phyloP scores from a whole-genome alignment of 2,888 invertebrate species.

The Amiota mariae region DNA sequence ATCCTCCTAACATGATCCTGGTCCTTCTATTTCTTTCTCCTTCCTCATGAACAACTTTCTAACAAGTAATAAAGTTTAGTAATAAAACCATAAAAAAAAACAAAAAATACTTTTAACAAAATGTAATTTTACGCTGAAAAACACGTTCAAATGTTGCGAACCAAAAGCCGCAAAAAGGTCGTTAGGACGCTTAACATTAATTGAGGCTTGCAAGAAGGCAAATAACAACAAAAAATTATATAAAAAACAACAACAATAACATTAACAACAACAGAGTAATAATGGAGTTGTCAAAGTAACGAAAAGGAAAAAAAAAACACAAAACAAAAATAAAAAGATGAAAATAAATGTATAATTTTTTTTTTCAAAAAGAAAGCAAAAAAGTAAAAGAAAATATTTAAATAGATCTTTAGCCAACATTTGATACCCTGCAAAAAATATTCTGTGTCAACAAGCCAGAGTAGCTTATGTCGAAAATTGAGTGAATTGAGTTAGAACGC shows the following conservation, averaged over 20 bases:
- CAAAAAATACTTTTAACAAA: conserved; percentile 17
- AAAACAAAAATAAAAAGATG: neutral
- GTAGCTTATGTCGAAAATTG: too few species aligned
- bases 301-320: neutral
- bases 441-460: too few species aligned
- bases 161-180: conserved; percentile 27
- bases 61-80: neutral
- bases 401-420: too few species aligned
- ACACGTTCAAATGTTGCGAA: conserved; percentile 11
- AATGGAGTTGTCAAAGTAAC: conserved; percentile 14
- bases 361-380: neutral
- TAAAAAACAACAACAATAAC: conserved; percentile 9
- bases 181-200: conserved; percentile 25
- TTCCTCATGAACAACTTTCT: too few species aligned
- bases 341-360: neutral
- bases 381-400: too few species aligned
- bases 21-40: too few species aligned
- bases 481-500: too few species aligned
- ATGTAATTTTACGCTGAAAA: conserved; percentile 18
- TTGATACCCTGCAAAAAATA: too few species aligned
- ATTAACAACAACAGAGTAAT: neutral
- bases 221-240: conserved; percentile 8
- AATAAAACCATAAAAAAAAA: neutral
- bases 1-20: too few species aligned
- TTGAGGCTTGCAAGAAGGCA: conserved; percentile 15